Conservation (phyloP, 2,113 vertebrate species). For the Pardalotus punctatus region DNA sequence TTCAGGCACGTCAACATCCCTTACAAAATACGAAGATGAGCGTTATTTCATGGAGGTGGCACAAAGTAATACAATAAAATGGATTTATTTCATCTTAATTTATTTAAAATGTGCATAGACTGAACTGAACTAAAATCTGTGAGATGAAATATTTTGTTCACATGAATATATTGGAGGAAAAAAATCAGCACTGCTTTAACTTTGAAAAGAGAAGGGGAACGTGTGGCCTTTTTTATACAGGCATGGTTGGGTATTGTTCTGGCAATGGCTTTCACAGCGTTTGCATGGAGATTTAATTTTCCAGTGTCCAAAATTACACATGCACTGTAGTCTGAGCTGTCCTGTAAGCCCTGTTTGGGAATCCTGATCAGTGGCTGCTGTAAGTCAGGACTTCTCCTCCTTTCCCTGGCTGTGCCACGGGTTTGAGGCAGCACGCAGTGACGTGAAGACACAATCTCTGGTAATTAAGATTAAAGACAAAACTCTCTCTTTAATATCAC, state of each 20-base stretch:
- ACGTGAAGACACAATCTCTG: background rate
- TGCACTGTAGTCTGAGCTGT: background rate
- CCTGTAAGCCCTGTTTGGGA: background rate
- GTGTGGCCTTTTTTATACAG: background rate
- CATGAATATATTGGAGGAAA: slow-evolving; percentile 63
- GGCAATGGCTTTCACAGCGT: background rate
- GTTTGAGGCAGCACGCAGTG: background rate
- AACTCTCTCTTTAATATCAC: background rate
- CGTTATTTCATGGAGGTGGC: slow-evolving; percentile 78
- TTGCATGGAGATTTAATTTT: background rate
- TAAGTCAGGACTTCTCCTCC: background rate
- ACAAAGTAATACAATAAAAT: slow-evolving; percentile 77
- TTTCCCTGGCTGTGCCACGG: background rate
- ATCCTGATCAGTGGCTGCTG: background rate
- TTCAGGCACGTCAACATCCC: slow-evolving; percentile 76
- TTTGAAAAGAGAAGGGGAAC: slow-evolving; percentile 44
- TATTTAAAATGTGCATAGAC: slow-evolving; percentile 77
- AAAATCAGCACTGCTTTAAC: slow-evolving; percentile 25
- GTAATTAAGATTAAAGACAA: background rate
- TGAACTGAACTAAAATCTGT: slow-evolving; percentile 71
- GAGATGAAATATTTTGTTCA: slow-evolving; percentile 72
- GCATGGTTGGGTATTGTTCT: background rate
- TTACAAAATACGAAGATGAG: slow-evolving; percentile 72
- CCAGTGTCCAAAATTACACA: background rate
- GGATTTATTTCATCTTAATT: slow-evolving; percentile 80